phyloP scores from a whole-genome alignment of 2,888 invertebrate genomes.

The Oligia fasciuncula region DNA sequence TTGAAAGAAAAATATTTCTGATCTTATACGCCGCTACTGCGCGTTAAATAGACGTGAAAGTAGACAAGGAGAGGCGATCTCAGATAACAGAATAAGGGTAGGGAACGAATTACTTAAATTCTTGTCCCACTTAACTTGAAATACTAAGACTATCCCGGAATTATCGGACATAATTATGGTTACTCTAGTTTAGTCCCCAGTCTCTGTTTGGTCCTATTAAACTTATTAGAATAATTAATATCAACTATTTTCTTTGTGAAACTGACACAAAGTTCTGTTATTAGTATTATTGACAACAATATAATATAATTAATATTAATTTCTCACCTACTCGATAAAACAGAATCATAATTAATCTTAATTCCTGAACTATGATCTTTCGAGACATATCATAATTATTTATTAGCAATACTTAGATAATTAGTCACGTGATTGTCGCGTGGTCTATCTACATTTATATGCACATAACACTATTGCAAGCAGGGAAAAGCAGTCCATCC shows the following conservation, averaged over 20 bases:
- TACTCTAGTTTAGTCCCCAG: not conserved
- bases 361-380: slow-evolving; percentile 42
- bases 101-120: not conserved
- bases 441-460: not conserved
- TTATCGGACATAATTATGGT: not conserved
- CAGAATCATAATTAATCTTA: slow-evolving; percentile 9
- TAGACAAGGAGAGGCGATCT: not conserved
- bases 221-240: not conserved
- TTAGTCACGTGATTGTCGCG: slow-evolving; percentile 20
- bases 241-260: not conserved
- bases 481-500: no score
- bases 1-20: no score
- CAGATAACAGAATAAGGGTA: not conserved
- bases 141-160: not conserved
- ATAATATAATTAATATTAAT: slow-evolving; percentile 10
- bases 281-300: not conserved
- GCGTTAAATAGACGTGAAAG: not conserved
- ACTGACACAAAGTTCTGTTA: not conserved
- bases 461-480: not conserved
- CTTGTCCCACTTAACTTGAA: not conserved
- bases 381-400: slow-evolving; percentile 33
- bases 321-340: slow-evolving; percentile 18
- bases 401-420: slow-evolving; percentile 11
- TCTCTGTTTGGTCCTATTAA: not conserved
- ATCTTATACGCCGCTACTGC: not conserved